Evolutionary conservation across 2,888 invertebrate species (phyloP), one percentile per base, ranked within the genome.

Genomic region (Chymomyza amoena): DNA sequence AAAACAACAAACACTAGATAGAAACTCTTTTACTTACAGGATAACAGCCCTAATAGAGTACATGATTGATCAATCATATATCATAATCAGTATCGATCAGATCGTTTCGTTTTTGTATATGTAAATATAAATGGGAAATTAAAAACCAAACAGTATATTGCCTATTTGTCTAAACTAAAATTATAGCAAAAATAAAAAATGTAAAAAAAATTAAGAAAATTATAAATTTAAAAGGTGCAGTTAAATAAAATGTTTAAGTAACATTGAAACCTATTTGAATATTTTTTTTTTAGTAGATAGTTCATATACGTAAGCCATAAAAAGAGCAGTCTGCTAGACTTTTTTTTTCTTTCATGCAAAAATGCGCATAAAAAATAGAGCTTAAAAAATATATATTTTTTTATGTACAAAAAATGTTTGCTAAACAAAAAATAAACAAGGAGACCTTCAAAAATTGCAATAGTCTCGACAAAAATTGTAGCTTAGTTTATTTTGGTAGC

Each of bases 401-500:
- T n/a, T 64, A 61, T 60, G 45, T 64, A 64, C n/a, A 39, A 20
- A 72, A 71, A 39, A 61, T 64, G 64, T 32, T 2, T 56, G 60
- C 67, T 63, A 45, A 61, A 67, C 64, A 61, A 76, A 72, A 75
- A 71, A 56, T 64, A 57, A 67, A 71, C 74, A 32, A 9, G 70
- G 83, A 87, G 87, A 87, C 88, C 74, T 87, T 88, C 87, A 87
- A 87, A 87, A 80, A 85, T 67, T 65, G 64, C n/a, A 54, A 74
- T 88, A 87, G 87, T 87, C 87, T 85, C 85, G 80, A 67, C 84
- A 84, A 87, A 86, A 80, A 51, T 60, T 39, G 61, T 32, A 36
- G 20, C 4, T 69, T 57, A 15, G 61, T n/a, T 64, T 6, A 54
- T 39, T 25, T 25, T 25, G 25, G 25, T 25, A 25, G 25, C 25